Conservation (phyloP, 2,888 invertebrate species). For the Pilophorus perplexus region DNA sequence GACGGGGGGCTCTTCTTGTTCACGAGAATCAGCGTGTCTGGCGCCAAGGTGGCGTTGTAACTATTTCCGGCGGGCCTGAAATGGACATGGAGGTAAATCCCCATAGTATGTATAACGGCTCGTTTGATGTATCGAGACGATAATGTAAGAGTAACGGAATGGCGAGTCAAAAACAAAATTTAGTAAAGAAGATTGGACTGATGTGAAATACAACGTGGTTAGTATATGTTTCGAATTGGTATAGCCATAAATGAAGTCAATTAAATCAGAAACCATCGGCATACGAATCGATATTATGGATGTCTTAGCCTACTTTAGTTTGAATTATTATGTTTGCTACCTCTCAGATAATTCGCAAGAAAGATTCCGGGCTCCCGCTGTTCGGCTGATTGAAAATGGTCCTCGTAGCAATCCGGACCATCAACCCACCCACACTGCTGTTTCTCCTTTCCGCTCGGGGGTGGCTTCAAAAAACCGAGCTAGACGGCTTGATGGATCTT, state of each 20-base stretch:
- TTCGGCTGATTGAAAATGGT: constrained; percentile 29
- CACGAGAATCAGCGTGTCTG: too few species aligned
- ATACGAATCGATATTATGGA: constrained; percentile 12
- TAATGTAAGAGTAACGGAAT: too few species aligned
- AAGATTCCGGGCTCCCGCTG: constrained; percentile 13
- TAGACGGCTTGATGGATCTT: neutral
- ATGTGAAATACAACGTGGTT: too few species aligned
- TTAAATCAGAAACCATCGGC: constrained; percentile 11
- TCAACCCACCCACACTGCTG: constrained; percentile 25
- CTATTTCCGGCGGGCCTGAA: too few species aligned
- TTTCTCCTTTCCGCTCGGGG: constrained; percentile 8
- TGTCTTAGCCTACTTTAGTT: constrained; percentile 14
- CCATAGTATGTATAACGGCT: too few species aligned
- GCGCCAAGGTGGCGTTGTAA: too few species aligned
- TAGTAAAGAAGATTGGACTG: too few species aligned
- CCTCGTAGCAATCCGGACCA: constrained; percentile 18
- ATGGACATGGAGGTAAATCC: too few species aligned
- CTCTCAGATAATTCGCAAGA: constrained; percentile 23
- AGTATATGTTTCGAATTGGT: constrained; percentile 1
- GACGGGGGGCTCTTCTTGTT: too few species aligned
- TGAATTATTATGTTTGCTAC: constrained; percentile 26
- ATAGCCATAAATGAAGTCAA: constrained; percentile 12
- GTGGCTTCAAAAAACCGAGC: constrained; percentile 18
- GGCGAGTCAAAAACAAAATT: too few species aligned
- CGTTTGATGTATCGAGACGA: too few species aligned